These are phyloP conservation scores for Tipula helvola DNA, from an alignment of 2,888 invertebrate species.

Conservation along the genomic window DNA sequence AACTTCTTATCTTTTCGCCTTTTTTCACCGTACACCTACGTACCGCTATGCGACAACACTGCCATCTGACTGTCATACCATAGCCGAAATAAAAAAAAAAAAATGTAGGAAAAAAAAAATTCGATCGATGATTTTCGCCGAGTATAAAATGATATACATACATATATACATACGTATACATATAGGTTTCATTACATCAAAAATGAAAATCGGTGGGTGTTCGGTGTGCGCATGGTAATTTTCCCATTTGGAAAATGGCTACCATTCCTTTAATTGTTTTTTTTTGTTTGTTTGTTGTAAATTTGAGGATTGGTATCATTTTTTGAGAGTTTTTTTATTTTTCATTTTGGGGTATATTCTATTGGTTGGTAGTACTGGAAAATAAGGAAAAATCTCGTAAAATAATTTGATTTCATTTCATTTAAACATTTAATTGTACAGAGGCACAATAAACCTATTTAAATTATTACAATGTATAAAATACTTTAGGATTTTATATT, in stretches of 20 bases:
- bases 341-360: background rate
- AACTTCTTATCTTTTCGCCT: constrained; percentile 1
- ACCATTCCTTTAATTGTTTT: background rate
- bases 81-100: background rate
- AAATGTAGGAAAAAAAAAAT: background rate
- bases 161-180: background rate
- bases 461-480: too few relatives aligned
- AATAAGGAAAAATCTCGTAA: background rate
- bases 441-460: too few relatives aligned
- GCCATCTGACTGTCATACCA: constrained; percentile 10
- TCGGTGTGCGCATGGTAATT: background rate
- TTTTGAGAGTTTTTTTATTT: background rate
- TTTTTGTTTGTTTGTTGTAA: background rate
- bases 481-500: too few relatives aligned
- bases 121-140: constrained; percentile 7
- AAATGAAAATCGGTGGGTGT: constrained; percentile 10
- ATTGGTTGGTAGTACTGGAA: background rate
- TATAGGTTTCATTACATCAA: background rate
- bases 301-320: background rate
- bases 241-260: background rate
- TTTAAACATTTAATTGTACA: too few relatives aligned
- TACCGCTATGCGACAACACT: constrained; percentile 10
- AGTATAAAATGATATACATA: background rate
- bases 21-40: constrained; percentile 11
- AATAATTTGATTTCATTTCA: background rate